These are phyloP conservation scores for Astreopora myriophthalma DNA, from an alignment of 64 coral and sea anemone genomes.

Conservation along the genomic window DNA sequence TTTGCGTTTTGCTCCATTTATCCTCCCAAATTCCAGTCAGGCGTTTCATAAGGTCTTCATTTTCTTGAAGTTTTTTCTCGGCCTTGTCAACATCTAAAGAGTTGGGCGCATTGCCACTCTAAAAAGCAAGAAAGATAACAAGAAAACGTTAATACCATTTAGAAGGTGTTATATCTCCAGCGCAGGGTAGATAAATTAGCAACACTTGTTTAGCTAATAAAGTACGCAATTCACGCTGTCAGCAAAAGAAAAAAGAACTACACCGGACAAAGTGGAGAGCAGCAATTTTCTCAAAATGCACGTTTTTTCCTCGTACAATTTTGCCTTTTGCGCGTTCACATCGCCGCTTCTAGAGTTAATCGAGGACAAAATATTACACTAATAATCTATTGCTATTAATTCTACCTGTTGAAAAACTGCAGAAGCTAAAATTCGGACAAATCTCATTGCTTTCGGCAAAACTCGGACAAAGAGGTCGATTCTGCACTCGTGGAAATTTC, in stretches of 20 bases:
- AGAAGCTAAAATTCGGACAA: conserved; percentile 37
- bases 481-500: neutral
- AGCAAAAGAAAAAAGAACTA: neutral
- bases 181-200: no score
- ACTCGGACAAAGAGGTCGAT: neutral
- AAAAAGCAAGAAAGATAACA: neutral
- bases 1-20: conserved; percentile 97
- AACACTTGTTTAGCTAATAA: no score
- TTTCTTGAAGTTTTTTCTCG: conserved; percentile 93
- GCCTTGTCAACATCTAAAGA: conserved; percentile 71
- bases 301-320: neutral
- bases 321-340: neutral
- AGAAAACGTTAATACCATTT: neutral
- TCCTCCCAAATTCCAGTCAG: conserved; percentile 99
- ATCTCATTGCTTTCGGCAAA: neutral
- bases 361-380: neutral
- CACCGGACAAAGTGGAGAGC: neutral
- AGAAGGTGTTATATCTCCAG: neutral
- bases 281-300: neutral
- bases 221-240: neutral
- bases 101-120: conserved; percentile 45
- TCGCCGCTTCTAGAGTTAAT: neutral
- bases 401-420: conserved; percentile 23
- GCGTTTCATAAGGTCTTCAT: conserved; percentile 91
- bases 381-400: neutral